These are phyloP conservation scores for Picus viridis DNA, from an alignment of 2,797 vertebrate species.

Conservation along the genomic window DNA sequence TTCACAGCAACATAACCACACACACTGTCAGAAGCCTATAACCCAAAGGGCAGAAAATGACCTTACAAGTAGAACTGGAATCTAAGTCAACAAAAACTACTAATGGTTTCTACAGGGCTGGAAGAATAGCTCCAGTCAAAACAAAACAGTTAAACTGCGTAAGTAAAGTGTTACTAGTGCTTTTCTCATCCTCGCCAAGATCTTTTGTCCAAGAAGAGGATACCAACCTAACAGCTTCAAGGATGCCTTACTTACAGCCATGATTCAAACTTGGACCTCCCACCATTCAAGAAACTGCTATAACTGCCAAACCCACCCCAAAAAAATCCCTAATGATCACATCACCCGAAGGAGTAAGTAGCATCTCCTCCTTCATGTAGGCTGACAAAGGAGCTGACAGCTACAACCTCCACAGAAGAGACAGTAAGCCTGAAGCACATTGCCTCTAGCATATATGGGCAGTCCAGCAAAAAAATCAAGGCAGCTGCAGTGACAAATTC, in stretches of 20 bases:
- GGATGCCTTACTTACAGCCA: not conserved
- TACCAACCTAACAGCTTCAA: not conserved
- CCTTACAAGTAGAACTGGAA: not conserved
- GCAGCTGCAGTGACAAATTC: not conserved
- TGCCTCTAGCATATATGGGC: not conserved
- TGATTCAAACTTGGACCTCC: not conserved
- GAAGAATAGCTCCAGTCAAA: not conserved
- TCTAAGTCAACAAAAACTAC: not conserved
- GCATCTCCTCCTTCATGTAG: not conserved
- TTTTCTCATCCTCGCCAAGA: not conserved
- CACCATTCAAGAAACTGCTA: not conserved
- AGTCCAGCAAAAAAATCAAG: not conserved
- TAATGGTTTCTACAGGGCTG: not conserved
- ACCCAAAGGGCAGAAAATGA: not conserved
- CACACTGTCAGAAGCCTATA: not conserved
- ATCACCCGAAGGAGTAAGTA: not conserved
- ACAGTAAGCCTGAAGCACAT: not conserved
- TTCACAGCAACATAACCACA: not conserved
- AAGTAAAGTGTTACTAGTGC: not conserved
- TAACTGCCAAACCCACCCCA: not conserved
- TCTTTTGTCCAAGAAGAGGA: not conserved
- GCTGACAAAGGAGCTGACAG: not conserved
- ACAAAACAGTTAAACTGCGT: not conserved
- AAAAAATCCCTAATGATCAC: not conserved
- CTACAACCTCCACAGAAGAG: not conserved